Evolutionary conservation across 2,888 invertebrate species (phyloP), one percentile per base, ranked within the genome.

Genomic region (Agrotis ipsilon): DNA sequence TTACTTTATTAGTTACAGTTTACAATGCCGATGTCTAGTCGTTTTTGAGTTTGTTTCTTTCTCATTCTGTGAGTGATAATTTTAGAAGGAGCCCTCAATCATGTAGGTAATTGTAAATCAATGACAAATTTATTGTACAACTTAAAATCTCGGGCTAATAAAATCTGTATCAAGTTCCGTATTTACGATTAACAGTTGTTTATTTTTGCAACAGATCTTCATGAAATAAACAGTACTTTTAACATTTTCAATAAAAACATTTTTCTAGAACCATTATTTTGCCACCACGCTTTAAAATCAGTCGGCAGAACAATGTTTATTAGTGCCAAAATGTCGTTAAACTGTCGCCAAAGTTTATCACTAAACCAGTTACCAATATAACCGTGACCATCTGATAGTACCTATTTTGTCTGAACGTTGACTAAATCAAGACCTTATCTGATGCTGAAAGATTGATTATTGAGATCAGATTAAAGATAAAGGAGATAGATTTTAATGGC

Each of bases 311-410:
- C 45, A 59, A 45, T 54, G 32, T 60, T 57, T 19, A 55, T 16
- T 51, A n/a, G 54, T 46, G 52, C 66, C 81, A 68, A 52, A 14
- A 55, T 48, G 32, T 69, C 65, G 43, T 81, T 69, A 66, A 70
- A 69, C 65, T 77, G 81, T 49, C 61, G 18, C 48, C 19, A 14
- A 52, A 54, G 21, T 51, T 68, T 43, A 14, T 54, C 48, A 61
- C 70, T 61, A 65, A 64, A 62, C 59, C 78, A 68, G 59, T 55
- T 43, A 64, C 4, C 19, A 48, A 82, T 32, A 51, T 43, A 58
- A 19, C 78, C 54, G 72, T 51, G 54, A 72, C 78, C 51, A 79
- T 79, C 82, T 49, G 82, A 82, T 79, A 78, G 24, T 24, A n/a
- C n/a, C n/a, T n/a, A 54, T 52, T 43, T 51, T n/a, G 52, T 52